Evolutionary conservation across 92 coral and sea anemone genomes (phyloP), one percentile per base, ranked within the genome.

Genomic region (Umimayanthus chanpuru): DNA sequence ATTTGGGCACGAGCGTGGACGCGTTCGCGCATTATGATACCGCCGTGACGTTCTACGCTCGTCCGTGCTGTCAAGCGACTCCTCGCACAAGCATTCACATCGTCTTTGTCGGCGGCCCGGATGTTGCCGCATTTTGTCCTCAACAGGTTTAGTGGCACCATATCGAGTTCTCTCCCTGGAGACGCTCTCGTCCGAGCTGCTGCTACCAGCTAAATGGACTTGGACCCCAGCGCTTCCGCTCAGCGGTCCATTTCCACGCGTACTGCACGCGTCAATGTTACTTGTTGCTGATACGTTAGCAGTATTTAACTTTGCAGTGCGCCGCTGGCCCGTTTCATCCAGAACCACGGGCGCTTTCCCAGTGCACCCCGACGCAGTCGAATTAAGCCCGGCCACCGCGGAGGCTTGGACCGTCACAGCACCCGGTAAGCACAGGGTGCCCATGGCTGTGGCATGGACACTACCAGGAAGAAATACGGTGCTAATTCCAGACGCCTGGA

Each of bases 321-420:
- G 87, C 26, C 77, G 77, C 64, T 71, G 65, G 67, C 67, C 64
- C 29, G 66, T 18, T 83, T 40, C 75, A 47, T 70, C 87, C 73
- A 39, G 79, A 78, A 16, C 86, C 44, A 58, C 49, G 32, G 65
- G 84, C 30, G 61, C 88, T 88, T 76, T 73, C 43, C 89, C 18
- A 71, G 68, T 85, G 89, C 85, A 71, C 8, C 78, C 66, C 0
- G 88, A 56, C 29, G 89, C 76, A 85, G 68, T 82, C 25, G 79
- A 81, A 44, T 90, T 91, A 23, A 95, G 85, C 58, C 89, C 98
- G 40, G 98, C 98, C 6, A 90, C 89, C 0, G 98, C 96, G n/a
- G 98, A 93, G 14, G 98, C 98, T 36, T 85, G 92, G 10, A 95
- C 91, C 5, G 94, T 95, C 76, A 93, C 94, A 41, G 94, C 87